Percentiles rank a stretch among this genome's conserved stretches.
Evolutionary conservation across 2,888 invertebrate species (phyloP).

Genomic region (Plagodis dolabraria): DNA sequence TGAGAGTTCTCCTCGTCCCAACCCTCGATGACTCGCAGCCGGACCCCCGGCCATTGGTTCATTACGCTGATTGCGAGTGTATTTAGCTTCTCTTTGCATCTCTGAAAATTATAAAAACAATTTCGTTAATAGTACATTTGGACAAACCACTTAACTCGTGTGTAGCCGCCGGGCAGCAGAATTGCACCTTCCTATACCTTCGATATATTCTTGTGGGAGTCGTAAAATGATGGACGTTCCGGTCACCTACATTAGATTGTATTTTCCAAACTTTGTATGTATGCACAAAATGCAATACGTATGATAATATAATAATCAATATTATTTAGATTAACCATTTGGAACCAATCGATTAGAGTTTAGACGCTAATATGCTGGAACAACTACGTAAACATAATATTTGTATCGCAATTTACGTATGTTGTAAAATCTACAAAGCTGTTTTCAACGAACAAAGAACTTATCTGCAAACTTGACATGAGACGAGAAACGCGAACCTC

Average conservation of each 20-base stretch:
- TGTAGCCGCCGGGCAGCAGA: no score
- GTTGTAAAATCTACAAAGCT: slow-evolving; percentile 3
- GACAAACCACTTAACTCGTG: background rate
- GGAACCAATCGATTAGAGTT: slow-evolving; percentile 27
- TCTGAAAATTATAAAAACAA: slow-evolving; percentile 86
- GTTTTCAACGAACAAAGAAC: slow-evolving; percentile 42
- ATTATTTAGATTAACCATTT: slow-evolving; percentile 4
- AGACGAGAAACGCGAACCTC: slow-evolving; percentile 61
- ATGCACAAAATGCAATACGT: background rate
- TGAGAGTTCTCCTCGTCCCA: slow-evolving; percentile 96
- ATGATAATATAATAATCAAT: background rate
- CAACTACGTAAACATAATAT: slow-evolving; percentile 41
- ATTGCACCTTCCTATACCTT: no score
- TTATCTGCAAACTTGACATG: slow-evolving; percentile 43
- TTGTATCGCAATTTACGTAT: slow-evolving; percentile 52
- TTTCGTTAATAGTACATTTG: background rate
- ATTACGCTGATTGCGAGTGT: slow-evolving; percentile 97
- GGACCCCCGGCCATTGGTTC: slow-evolving; percentile 99
- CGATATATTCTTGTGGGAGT: no score
- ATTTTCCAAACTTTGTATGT: no score
- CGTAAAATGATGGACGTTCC: no score
- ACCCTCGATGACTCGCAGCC: slow-evolving; percentile 96
- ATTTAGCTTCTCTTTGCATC: slow-evolving; percentile 97
- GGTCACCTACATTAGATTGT: no score
- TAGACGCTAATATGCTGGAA: slow-evolving; percentile 26